A percentile compares a stretch with the other conserved stretches of the same genome.
These are phyloP conservation scores for Nasonovia ribisnigri DNA, from an alignment of 2,888 invertebrate genomes.

Conservation along the genomic window DNA sequence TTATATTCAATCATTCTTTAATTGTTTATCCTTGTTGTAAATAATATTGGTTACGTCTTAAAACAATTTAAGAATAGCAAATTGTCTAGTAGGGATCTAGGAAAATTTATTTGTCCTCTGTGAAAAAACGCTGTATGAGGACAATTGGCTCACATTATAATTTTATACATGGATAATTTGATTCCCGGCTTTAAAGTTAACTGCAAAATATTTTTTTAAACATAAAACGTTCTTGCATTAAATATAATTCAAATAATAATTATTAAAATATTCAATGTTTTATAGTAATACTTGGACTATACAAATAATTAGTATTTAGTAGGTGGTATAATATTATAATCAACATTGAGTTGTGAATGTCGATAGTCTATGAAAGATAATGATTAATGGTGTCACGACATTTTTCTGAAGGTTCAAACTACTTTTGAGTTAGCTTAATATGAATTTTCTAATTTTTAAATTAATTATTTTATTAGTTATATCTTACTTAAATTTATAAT, in stretches of 20 bases:
- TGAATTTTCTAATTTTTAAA: background rate
- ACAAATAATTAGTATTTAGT: too few relatives aligned
- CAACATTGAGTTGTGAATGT: background rate
- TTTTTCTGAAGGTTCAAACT: background rate
- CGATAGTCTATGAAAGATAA: background rate
- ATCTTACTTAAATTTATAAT: background rate
- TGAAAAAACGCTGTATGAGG: too few relatives aligned
- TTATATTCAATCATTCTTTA: slow-evolving; percentile 6
- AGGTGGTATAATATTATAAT: background rate
- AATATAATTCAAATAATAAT: too few relatives aligned
- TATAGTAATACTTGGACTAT: too few relatives aligned
- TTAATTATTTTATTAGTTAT: background rate
- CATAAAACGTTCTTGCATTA: too few relatives aligned
- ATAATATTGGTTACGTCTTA: background rate
- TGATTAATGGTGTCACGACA: background rate
- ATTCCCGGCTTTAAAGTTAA: too few relatives aligned
- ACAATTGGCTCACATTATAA: too few relatives aligned
- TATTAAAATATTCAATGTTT: too few relatives aligned
- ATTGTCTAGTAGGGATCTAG: background rate
- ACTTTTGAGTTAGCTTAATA: background rate
- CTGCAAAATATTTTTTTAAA: too few relatives aligned
- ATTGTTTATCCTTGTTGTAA: background rate
- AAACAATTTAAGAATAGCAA: background rate
- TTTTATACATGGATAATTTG: too few relatives aligned
- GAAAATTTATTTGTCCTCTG: too few relatives aligned